Conservation (phyloP, 2,888 invertebrate genomes). For the Hydriomena furcata region DNA sequence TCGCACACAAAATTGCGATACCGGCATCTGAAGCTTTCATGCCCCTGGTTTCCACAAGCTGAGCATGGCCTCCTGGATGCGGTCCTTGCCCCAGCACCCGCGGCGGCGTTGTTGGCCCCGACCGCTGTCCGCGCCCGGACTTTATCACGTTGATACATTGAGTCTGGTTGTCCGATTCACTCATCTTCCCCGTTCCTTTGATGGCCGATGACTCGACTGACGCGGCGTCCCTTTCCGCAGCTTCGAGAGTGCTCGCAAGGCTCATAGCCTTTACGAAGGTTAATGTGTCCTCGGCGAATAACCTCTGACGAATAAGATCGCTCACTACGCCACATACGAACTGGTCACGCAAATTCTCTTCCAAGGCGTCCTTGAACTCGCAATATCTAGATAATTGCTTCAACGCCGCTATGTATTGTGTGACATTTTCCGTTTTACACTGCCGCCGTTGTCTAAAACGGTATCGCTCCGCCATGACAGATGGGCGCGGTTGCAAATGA, state of each 20-base stretch:
- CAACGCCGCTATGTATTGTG: background rate
- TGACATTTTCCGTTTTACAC: background rate
- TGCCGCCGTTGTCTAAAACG: background rate
- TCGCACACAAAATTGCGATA: constrained; percentile 16
- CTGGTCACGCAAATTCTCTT: constrained; percentile 14
- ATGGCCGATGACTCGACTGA: constrained; percentile 17
- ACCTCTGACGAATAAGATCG: constrained; percentile 23
- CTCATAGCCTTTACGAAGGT: background rate
- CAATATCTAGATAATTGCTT: constrained; percentile 19
- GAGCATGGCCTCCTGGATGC: too few species aligned
- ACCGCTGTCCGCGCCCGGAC: constrained; percentile 12
- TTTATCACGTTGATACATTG: background rate
- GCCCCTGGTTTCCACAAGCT: too few species aligned
- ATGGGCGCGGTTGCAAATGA: too few species aligned
- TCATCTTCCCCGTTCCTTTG: constrained; percentile 1
- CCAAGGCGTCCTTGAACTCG: background rate
- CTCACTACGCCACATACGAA: constrained; percentile 26
- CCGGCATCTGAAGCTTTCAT: too few species aligned
- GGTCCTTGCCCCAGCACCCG: too few species aligned
- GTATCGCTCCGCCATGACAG: background rate
- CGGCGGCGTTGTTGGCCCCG: too few species aligned
- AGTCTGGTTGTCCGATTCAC: background rate
- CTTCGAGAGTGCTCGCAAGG: background rate
- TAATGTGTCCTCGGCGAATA: constrained; percentile 16
- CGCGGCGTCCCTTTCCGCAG: constrained; percentile 20